These are phyloP conservation scores for Pterocles gutturalis DNA, from an alignment of 2,113 vertebrate species.

Conservation along the genomic window DNA sequence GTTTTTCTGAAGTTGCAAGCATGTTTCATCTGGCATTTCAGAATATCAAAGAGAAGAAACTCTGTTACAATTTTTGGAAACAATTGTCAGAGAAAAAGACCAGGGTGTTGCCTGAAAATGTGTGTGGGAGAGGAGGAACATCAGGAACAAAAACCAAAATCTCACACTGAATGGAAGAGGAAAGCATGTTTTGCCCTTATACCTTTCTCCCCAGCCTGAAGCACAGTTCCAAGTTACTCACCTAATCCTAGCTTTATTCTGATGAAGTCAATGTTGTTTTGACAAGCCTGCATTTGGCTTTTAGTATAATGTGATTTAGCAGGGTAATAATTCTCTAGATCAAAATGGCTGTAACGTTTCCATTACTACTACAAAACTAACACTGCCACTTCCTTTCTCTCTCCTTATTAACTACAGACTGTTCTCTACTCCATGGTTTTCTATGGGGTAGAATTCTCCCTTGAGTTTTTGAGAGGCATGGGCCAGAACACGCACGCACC, in stretches of 20 bases:
- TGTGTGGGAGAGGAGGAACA: background rate
- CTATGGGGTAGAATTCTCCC: background rate
- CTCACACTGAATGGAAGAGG: background rate
- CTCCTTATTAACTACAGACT: background rate
- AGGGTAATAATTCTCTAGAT: background rate
- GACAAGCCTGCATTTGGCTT: background rate
- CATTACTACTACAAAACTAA: background rate
- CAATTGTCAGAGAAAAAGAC: background rate
- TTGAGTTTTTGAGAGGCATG: background rate
- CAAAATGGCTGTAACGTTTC: background rate
- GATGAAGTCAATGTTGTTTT: background rate
- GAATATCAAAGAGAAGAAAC: background rate
- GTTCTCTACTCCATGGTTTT: background rate
- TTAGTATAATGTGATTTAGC: background rate
- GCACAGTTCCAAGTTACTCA: background rate
- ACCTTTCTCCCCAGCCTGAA: background rate
- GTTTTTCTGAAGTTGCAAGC: background rate
- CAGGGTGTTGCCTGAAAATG: background rate
- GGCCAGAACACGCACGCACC: rapidly evolving
- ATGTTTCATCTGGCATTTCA: background rate
- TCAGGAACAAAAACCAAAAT: background rate
- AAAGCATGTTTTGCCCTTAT: background rate
- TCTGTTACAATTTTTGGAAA: background rate
- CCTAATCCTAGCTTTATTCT: background rate
- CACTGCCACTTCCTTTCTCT: background rate